Base-by-base conservation (phyloP, 2,888 invertebrate genomes). In the Drosophila borealis region DNA sequence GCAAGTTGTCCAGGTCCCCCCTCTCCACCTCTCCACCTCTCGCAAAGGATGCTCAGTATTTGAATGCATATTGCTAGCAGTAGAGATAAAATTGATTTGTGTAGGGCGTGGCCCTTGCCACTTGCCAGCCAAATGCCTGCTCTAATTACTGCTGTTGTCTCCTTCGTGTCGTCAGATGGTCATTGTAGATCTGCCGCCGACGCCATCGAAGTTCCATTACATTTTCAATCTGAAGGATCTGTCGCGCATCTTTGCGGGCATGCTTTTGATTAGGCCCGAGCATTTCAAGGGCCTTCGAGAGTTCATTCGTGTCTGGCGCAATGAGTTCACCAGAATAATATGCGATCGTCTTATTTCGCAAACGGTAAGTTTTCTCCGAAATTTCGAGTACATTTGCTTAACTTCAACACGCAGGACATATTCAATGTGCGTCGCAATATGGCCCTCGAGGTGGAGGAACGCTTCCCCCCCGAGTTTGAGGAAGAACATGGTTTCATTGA, bases 151-250 rank as follows among this genome's bases (percentile, higher is more conserved):
- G 48, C 11, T 65, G 41, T 65, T 80, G 37, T 53, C 64, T 53
- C 64, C 25, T 73, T 45, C 55, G 42, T 60, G 17, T 46, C 83
- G 88, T 25, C 89, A 96, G 96, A 93, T 94, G 80, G 94, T 97
- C 42, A 95, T 96, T 68, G 93, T 94, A 19, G 96, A 97, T 70
- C 93, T 98, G 57, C 97, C 98, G 0, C 97, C 98, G 2, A 98
- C 98, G 0, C 98, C 98, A 0, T 96, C 96, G 5, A 98, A 97
- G 92, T 98, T 98, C 93, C 98, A 98, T 93, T 98, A 98, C 93
- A 96, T 98, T 79, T 98, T 98, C 93, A 98, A 98, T 93, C 94
- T 98, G 92, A 94, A 98, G 48, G 98, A 98, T 93, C 92, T 98
- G 78, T 98, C 98, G 0, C 94, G 97, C 62, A 95, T 98, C 70